Evolutionary conservation across 2,888 invertebrate species (phyloP).

Genomic region (Mycalesis mineus): DNA sequence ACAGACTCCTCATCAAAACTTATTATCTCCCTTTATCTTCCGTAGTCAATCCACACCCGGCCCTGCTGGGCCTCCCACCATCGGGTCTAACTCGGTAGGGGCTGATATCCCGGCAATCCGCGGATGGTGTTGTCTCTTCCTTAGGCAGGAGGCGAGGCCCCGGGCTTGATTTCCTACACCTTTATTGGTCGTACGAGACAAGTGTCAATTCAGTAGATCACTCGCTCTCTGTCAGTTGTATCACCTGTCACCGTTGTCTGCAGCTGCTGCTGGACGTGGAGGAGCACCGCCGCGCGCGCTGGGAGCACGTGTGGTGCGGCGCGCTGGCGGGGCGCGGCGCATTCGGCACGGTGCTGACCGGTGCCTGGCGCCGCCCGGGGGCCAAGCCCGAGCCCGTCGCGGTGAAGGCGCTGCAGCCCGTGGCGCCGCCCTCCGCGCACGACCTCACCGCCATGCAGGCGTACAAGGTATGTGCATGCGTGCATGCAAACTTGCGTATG

Average conservation of each 20-base stretch:
- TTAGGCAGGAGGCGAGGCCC: too few relatives aligned
- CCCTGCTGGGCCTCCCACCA: too few relatives aligned
- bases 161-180: too few relatives aligned
- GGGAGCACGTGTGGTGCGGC: slow-evolving; percentile 88
- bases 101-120: too few relatives aligned
- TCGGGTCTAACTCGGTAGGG: too few relatives aligned
- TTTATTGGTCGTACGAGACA: too few relatives aligned
- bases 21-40: too few relatives aligned
- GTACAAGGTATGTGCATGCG: slow-evolving; percentile 56
- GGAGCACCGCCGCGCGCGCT: slow-evolving; percentile 86
- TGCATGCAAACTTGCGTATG: too few relatives aligned
- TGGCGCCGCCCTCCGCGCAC: slow-evolving; percentile 82
- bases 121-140: too few relatives aligned
- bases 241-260: not conserved
- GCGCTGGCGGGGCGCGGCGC: slow-evolving; percentile 95
- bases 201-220: too few relatives aligned
- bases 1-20: too few relatives aligned
- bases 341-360: slow-evolving; percentile 97
- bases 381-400: slow-evolving; percentile 79
- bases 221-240: not conserved
- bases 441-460: slow-evolving; percentile 50
- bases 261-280: slow-evolving; percentile 93
- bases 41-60: too few relatives aligned
- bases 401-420: slow-evolving; percentile 97
- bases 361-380: slow-evolving; percentile 76